Base-by-base conservation (phyloP, 2,888 invertebrate genomes). In the Quadriops clusia region DNA sequence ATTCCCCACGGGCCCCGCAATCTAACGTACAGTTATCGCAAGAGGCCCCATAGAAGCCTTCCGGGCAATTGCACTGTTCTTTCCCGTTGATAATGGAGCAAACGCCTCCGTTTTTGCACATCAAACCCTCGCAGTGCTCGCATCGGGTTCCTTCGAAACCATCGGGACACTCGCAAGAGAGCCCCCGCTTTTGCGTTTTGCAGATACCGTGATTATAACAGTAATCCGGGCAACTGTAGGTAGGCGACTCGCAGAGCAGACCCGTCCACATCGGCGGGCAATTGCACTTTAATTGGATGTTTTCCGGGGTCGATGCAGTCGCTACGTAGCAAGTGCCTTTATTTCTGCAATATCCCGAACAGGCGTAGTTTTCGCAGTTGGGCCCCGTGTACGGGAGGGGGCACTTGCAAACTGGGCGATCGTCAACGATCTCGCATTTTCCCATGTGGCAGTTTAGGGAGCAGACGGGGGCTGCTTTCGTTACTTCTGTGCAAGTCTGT, bases 251-350 rank as follows among this genome's bases (percentile, higher is more conserved):
- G 52, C 79, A 79, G 6, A 68, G 60, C 23, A 68, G 66, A 1
- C 79, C 79, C 1, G 72, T 71, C 72, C 73, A 79, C 25, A 72
- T 66, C 0, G 70, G 60, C 1, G 67, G 68, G 44, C 80, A 80
- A 32, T 59, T 63, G 43, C 77, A 77, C 50, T 68, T 60, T 5
- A 60, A 34, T 5, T 53, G 50, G 2, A 53, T 41, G 17, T 39
- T 41, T 2, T 40, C 40, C n/a, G 29, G 18, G 22, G 50, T 47
- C 2, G 46, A 41, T 23, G 46, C 31, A 23, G 35, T 34, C 5
- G 29, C 38, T 3, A 67, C 56, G 27, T 65, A 64, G 41, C 75
- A 76, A 32, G 63, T 48, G 18, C 72, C 76, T 38, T 72, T 68
- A 50, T 77, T 74, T 44, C 67, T 62, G 48, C 82, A 82, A 51